phyloP scores from a whole-genome alignment of 2,888 invertebrate species.

The Automeris io region DNA sequence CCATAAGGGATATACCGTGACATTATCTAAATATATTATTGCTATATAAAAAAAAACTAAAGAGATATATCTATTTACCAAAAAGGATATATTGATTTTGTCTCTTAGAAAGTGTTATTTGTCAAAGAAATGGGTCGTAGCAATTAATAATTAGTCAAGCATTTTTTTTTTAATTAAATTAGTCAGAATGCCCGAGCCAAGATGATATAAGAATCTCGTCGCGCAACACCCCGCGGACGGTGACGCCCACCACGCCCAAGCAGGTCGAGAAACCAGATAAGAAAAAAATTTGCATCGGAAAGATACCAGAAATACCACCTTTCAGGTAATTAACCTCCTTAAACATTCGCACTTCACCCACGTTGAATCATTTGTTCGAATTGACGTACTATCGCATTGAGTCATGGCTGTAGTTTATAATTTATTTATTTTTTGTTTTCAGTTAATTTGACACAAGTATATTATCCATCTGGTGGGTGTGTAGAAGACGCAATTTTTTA shows the following conservation, averaged over 20 bases:
- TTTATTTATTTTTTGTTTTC: slow-evolving; percentile 55
- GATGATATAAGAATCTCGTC: slow-evolving; percentile 51
- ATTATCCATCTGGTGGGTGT: slow-evolving; percentile 65
- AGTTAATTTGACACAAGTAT: slow-evolving; percentile 69
- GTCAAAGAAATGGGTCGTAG: no score
- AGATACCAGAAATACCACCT: slow-evolving; percentile 72
- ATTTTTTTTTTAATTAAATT: no score
- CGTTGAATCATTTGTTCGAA: neutral
- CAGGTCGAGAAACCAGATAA: slow-evolving; percentile 32
- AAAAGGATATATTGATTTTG: no score
- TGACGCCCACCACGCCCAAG: slow-evolving; percentile 56
- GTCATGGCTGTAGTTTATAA: slow-evolving; percentile 6
- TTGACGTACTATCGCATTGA: no score
- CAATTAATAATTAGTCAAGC: no score
- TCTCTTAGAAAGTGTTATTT: no score
- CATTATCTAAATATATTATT: no score
- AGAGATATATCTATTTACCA: no score
- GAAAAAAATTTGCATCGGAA: slow-evolving; percentile 57
- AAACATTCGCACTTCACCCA: neutral
- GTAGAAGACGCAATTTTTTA: slow-evolving; percentile 34
- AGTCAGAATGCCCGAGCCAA: slow-evolving; percentile 60
- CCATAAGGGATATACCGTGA: no score
- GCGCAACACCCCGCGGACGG: slow-evolving; percentile 37
- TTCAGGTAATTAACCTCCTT: slow-evolving; percentile 46
- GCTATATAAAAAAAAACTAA: no score